Percentiles rank a stretch among this genome's conserved stretches.
These are phyloP conservation scores for Seriola quinqueradiata DNA, from an alignment of 2,113 vertebrate species.

Conservation along the genomic window DNA sequence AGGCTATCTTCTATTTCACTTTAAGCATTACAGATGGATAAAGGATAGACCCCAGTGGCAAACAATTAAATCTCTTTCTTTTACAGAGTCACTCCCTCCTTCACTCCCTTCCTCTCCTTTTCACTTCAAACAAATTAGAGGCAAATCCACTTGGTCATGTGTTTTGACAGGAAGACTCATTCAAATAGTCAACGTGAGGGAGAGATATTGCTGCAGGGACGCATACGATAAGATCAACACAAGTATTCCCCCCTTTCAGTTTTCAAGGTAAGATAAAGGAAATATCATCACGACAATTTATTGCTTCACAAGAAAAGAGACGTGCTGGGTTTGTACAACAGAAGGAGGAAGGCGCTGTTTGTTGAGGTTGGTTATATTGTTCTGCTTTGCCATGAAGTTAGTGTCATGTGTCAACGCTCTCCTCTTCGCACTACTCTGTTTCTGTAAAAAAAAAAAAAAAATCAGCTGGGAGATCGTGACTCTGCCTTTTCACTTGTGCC, in stretches of 20 bases:
- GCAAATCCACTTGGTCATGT: conserved; percentile 83
- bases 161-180: conserved; percentile 76
- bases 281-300: conserved; percentile 7
- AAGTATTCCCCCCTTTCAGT: conserved; percentile 19
- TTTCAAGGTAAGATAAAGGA: conserved; percentile 75
- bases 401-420: not conserved
- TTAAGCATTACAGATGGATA: not conserved
- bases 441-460: not conserved
- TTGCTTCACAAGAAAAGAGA: not conserved
- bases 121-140: conserved; percentile 85
- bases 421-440: not conserved
- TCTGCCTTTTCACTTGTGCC: conserved; percentile 44
- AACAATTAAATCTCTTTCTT: conserved; percentile 62
- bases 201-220: conserved; percentile 59
- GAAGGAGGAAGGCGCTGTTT: not conserved
- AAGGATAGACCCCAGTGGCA: conserved; percentile 11
- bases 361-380: not conserved
- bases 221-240: conserved; percentile 44
- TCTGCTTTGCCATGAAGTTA: conserved; percentile 15
- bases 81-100: conserved; percentile 58
- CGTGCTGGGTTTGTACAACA: not conserved
- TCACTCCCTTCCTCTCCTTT: conserved; percentile 65
- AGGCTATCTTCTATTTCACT: conserved; percentile 11
- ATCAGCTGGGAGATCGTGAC: conserved; percentile 24
- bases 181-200: conserved; percentile 74